Evolutionary conservation across 2,797 vertebrate species (phyloP), one percentile per base, ranked within the genome.

Genomic region (Tapirus indicus): DNA sequence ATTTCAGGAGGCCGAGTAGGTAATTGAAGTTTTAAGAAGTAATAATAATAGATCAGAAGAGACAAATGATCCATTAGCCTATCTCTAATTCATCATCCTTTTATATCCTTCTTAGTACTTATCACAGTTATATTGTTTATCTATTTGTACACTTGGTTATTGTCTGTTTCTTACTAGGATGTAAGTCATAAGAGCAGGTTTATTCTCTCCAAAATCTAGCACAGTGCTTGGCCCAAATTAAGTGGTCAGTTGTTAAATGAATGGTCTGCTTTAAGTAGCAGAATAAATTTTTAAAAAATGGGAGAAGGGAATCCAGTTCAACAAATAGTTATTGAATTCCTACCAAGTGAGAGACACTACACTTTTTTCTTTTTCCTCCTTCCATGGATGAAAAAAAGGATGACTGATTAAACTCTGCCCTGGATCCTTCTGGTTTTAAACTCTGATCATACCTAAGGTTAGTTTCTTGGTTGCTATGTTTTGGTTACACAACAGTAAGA

Each of bases 381-480:
- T 92, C 77, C 71, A 79, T 38, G 54, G 58, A 83, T 97, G 66
- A 58, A 78, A 69, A 79, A 83, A 92, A 84, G n/a, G 52, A 41
- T 83, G 29, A 68, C 69, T 94, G 79, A 69, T 95, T 91, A 95
- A 94, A 91, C 93, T 93, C 41, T 93, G 74, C 62, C 72, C 79
- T 80, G 17, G 75, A 72, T 91, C 64, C 54, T 88, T 96, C 75
- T 80, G 41, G 44, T 56, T 96, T 97, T 94, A 87, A 88, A 88
- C 41, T 74, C 44, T 93, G 66, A 94, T 94, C 92, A 68, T 66
- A 64, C 47, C 25, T 91, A 69, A 94, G 62, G 44, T 80, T 95
- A 83, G 35, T 96, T 96, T 97, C 78, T 90, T 93, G 60, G 56
- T 94, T 94, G 58, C 87, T 95, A 7, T 62, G 27, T 95, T 95